Evolutionary conservation across 2,888 invertebrate genomes (phyloP), one percentile per base, ranked within the genome.

Genomic region (Stenurella melanura): DNA sequence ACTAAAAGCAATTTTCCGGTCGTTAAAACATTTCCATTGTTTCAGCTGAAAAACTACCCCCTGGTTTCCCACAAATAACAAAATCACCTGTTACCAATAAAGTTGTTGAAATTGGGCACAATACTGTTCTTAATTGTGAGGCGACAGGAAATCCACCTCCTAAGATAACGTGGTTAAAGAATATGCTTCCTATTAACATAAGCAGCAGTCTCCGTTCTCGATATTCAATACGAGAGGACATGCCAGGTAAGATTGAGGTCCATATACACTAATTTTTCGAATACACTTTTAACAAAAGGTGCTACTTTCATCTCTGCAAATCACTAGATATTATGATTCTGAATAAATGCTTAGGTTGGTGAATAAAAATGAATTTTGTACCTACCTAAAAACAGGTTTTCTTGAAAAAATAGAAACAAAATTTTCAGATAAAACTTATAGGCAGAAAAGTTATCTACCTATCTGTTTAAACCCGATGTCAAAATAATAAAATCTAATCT

Each of bases 31-130:
- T 50, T 50, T 7, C 4, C 26, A 82, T 86, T 87, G 81, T 91
- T 91, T 67, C 92, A 94, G 97, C 93, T 84, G 96, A 96, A 87
- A 95, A 96, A 90, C 92, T 97, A 80, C 98, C 99, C 0, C 92
- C 92, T 64, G 99, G 98, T 42, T 99, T 98, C 90, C 99, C 99
- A 64, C 93, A 93, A 88, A 96, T 97, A 87, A 94, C 94, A 54
- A 94, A 96, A 85, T 95, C 96, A 58, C 98, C 98, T 0, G 94
- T 93, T 78, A 95, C 97, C 75, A 96, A 97, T 80, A 96, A 97
- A 91, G 98, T 98, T 72, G 98, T 98, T 70, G 99, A 99, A 91
- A 97, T 97, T 82, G 98, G 97, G 18, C 96, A 97, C 90, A 96
- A 95, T 61, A 96, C 98, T 15, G 93, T 96, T 26, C 93, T 99